These are phyloP conservation scores for Samia ricini DNA, from an alignment of 1,140 invertebrate genomes.

Conservation along the genomic window DNA sequence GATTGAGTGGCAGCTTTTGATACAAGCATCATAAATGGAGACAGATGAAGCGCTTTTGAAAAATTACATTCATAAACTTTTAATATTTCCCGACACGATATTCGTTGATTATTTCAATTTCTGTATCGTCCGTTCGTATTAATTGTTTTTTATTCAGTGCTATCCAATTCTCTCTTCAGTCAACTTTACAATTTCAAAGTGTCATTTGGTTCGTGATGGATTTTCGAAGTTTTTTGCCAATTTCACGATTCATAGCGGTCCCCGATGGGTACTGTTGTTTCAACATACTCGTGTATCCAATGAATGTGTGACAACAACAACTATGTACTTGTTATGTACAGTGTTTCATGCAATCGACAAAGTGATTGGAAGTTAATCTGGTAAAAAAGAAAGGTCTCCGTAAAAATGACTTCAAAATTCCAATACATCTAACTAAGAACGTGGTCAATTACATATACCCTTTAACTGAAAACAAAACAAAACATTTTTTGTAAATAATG, in stretches of 20 bases:
- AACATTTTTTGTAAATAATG: too few relatives aligned
- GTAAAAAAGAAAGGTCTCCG: not conserved
- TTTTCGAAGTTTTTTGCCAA: conserved; percentile 70
- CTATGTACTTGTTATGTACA: conserved; percentile 7
- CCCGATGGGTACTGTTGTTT: conserved; percentile 61
- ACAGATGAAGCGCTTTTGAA: conserved; percentile 20
- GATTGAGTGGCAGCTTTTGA: conserved; percentile 8
- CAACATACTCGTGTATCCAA: conserved; percentile 43
- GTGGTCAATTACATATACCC: too few relatives aligned
- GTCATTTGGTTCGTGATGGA: conserved; percentile 76
- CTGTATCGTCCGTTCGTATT: conserved; percentile 56
- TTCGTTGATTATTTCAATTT: conserved; percentile 71
- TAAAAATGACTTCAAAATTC: too few relatives aligned
- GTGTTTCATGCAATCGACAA: not conserved
- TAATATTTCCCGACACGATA: conserved; percentile 53
- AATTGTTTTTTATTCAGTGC: conserved; percentile 71
- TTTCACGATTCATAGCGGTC: conserved; percentile 65
- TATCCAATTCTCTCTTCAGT: conserved; percentile 70
- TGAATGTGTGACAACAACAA: conserved; percentile 18
- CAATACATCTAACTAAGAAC: too few relatives aligned
- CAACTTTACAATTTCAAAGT: conserved; percentile 75
- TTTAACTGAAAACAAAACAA: too few relatives aligned
- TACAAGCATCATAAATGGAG: conserved; percentile 13
- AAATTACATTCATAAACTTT: conserved; percentile 65
- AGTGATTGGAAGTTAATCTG: not conserved